A percentile compares a stretch with the other conserved stretches of the same genome.
Conservation (phyloP, 2,113 vertebrate species). For the Gila orcuttii region DNA sequence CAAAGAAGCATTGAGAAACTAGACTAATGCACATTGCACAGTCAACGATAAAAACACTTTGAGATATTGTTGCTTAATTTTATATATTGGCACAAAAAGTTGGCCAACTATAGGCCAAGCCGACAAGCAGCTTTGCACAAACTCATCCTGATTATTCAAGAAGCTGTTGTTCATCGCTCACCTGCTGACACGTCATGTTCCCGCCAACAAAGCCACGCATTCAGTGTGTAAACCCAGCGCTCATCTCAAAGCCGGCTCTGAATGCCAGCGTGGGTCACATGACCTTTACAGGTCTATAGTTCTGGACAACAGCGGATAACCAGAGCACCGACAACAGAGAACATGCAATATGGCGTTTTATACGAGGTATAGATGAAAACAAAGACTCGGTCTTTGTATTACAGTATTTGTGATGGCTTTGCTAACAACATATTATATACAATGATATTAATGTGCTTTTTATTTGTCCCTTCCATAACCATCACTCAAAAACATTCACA, state of each 20-base stretch:
- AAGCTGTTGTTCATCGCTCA: slow-evolving; percentile 43
- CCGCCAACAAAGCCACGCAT: slow-evolving; percentile 49
- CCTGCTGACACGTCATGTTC: slow-evolving; percentile 50
- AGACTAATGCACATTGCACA: too few relatives aligned
- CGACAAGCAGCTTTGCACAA: neutral
- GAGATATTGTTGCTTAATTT: too few relatives aligned
- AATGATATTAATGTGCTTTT: neutral
- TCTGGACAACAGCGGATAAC: slow-evolving; percentile 21
- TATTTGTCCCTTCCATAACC: neutral
- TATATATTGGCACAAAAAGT: neutral
- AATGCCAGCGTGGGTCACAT: slow-evolving; percentile 48
- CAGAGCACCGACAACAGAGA: slow-evolving; percentile 14
- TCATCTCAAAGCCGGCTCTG: slow-evolving; percentile 42
- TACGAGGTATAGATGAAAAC: neutral
- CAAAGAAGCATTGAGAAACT: too few relatives aligned
- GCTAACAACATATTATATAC: too few relatives aligned
- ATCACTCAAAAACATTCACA: neutral
- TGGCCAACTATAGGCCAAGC: too few relatives aligned
- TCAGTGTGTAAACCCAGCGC: neutral
- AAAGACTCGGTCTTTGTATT: neutral
- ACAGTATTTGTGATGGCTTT: neutral
- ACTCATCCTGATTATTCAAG: slow-evolving; percentile 3
- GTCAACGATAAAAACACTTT: too few relatives aligned
- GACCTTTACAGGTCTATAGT: slow-evolving; percentile 38
- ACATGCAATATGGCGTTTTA: neutral